Evolutionary conservation across 2,113 vertebrate genomes (phyloP), one percentile per base, ranked within the genome.

Genomic region (Hiodon alosoides): DNA sequence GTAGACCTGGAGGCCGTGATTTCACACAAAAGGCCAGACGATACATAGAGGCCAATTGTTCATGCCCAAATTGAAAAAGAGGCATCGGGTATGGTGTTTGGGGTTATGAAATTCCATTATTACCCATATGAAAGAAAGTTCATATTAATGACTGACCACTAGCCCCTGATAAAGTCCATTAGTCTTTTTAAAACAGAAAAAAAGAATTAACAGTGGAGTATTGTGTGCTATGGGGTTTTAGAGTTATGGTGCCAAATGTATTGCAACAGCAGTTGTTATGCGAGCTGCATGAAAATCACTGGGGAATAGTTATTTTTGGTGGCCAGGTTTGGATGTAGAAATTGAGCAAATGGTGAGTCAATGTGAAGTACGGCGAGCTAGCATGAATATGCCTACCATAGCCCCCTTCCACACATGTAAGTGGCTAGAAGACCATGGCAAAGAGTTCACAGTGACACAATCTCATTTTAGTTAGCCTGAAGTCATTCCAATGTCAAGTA

Each of bases 1-100:
- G 47, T 60, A 52, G 73, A 74, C 16, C 50, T 72, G 4, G 71
- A 58, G 6, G 74, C 66, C 0, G 66, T 66, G 7, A 59, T 76
- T n/a, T 47, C 17, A 9, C 75, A 73, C 31, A 69, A 69, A 65
- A 69, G 72, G 71, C 61, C 13, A 54, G 74, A 59, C 48, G 66
- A 51, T 3, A 65, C 51, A 46, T 65, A 70, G 31, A 76, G 51
- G 52, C 71, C 52, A 1, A 66, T 76, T 4, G 66, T 71, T 1
- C 70, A 69, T 69, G 66, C 69, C 11, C 77, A 79, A 58, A 76
- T 61, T 11, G 71, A 77, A 61, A 79, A 79, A 16, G 69, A 69
- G 11, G 69, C 50, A 7, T 11, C 69, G 3, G 58, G 74, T 13
- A 7, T 76, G 3, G 51, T 79, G 2, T 79, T 79, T 79, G 69